These are phyloP conservation scores for Himantopus leucocephalus DNA, from an alignment of 2,113 vertebrate species.

Conservation along the genomic window DNA sequence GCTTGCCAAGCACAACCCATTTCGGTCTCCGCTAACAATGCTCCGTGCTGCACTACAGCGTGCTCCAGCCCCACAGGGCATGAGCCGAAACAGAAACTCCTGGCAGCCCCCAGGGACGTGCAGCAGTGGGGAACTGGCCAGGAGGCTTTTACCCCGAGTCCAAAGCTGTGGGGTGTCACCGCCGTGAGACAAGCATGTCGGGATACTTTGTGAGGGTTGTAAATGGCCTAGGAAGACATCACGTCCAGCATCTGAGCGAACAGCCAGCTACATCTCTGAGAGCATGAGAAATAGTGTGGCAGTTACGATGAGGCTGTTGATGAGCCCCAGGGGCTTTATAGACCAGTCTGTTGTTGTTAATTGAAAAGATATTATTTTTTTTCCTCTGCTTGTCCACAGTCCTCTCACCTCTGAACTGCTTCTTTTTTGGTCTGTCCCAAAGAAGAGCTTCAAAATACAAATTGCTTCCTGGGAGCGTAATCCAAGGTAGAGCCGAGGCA, in stretches of 20 bases:
- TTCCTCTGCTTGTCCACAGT: background rate
- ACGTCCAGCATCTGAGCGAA: accelerated
- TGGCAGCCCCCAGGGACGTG: background rate
- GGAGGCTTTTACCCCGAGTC: background rate
- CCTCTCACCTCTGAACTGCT: background rate
- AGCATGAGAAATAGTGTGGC: background rate
- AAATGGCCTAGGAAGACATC: background rate
- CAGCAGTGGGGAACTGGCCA: background rate
- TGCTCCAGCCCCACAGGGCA: background rate
- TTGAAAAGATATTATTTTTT: background rate
- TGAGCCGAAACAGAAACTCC: background rate
- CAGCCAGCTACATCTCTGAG: background rate
- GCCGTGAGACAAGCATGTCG: background rate
- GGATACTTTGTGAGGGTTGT: background rate
- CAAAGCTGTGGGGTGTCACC: background rate
- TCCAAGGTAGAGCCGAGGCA: background rate
- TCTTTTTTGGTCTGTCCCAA: background rate
- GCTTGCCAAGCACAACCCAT: constrained; percentile 55
- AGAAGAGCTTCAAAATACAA: background rate
- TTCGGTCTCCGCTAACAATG: background rate
- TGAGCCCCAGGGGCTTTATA: background rate
- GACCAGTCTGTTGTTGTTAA: background rate
- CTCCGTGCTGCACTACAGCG: background rate
- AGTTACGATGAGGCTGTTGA: background rate
- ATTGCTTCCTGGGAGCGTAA: background rate